Base-by-base conservation (phyloP, 2,113 vertebrate genomes). In the Rafetus swinhoei region DNA sequence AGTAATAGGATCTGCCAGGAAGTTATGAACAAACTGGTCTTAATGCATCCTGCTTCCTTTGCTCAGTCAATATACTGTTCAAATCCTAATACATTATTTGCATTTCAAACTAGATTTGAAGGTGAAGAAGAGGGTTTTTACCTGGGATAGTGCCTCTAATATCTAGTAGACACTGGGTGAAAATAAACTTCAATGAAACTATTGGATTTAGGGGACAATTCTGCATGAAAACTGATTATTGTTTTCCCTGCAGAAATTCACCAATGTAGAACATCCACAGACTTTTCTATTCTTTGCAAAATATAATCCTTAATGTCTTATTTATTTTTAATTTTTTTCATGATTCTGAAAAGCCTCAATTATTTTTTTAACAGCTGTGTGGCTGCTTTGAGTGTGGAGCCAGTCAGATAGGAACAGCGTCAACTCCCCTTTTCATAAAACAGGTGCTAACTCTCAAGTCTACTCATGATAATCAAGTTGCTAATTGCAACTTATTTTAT, bases 1-100 rank as follows among this genome's bases (percentile, higher is more conserved):
- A 92, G 86, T 60, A 96, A 95, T 83, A 93, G 93, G 93, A 95
- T 95, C 93, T 90, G 92, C 90, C 97, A 97, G 95, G 95, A 96
- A 96, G 94, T 45, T 15, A 92, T 96, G 85, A 92, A 52, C n/a
- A 88, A 94, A 93, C 86, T 79, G 25, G 62, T 88, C 77, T 35
- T 80, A 94, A 95, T 16, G 39, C 59, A 35, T 45, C 57, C 87
- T 72, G 93, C 81, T 62, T 88, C 82, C 84, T 96, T 95, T 91
- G 84, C 89, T 92, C 35, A 76, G 8, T 79, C 52, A 56, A 59
- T 94, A 89, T 92, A 76, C 50, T 35, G 54, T 88, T 0, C 3
- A 83, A 60, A 1, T 45, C 50, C 56, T 22, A 84, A 89, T 60
- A 56, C 56, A 82, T 94, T 81, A 96, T 96, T 95, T 96, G 85